Evolutionary conservation across 1,140 invertebrate species (phyloP), one percentile per base, ranked within the genome.

Genomic region (Episyrphus balteatus): DNA sequence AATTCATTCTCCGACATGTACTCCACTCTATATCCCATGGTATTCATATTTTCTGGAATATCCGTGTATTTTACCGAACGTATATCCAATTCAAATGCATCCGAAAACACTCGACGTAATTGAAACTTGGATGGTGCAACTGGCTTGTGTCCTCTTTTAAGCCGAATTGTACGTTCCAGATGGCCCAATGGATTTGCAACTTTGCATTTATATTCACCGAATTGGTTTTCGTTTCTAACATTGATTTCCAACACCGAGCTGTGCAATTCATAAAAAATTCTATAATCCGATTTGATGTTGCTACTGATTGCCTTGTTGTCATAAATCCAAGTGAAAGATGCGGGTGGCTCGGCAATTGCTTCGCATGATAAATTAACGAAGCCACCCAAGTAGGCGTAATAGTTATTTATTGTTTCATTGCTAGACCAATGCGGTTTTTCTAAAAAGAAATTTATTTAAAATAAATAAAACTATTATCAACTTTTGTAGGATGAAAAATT

Each of bases 291-390:
- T 26, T 26, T 26, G 40, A 13, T 42, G 17, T 43, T 51, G 18
- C 66, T 61, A 36, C 58, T 40, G 14, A 70, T 58, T 33, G 59
- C 53, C 46, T 66, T 61, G 48, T 64, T 52, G 46, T 68, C 57
- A 44, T 67, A 60, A 50, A 70, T 57, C 78, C 78, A 80, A 30
- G 70, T 68, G 53, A 79, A 79, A 18, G 66, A 70, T 18, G 77
- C 73, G 30, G 70, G 66, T 3, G 78, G 78, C 49, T 78, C 73
- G 0, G 75, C 76, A 46, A 70, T 62, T 0, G 75, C 77, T 46
- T 73, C 72, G 49, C 78, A 80, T 14, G 73, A 77, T 17, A 80
- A 61, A 60, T 79, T 79, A 3, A 73, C 72, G 6, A 56, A 54
- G 21, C 75, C 75, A 13, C 66, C 68, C 30, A 78, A 53, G 51